Evolutionary conservation across 2,113 vertebrate genomes (phyloP).

Genomic region (Himantopus leucocephalus): DNA sequence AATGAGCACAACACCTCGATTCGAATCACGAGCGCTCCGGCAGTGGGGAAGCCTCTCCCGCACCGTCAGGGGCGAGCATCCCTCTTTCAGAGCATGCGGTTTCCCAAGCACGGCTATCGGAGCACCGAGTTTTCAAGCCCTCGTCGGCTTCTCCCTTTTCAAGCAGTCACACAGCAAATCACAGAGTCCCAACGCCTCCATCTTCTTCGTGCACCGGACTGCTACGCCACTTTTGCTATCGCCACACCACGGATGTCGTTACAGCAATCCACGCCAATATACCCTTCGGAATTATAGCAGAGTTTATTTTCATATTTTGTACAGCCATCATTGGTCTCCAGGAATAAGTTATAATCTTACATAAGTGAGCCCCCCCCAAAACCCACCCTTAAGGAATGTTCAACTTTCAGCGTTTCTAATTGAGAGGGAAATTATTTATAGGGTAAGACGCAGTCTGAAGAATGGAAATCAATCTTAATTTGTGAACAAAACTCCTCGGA

Average conservation of each 20-base stretch:
- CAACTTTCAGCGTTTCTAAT: slow-evolving; percentile 20
- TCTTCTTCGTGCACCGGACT: neutral
- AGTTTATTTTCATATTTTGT: slow-evolving; percentile 68
- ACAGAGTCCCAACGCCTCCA: neutral
- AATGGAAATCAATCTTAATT: slow-evolving; percentile 15
- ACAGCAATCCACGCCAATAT: neutral
- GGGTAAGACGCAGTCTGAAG: neutral
- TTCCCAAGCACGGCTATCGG: too few species aligned
- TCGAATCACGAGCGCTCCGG: neutral
- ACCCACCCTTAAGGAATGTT: slow-evolving; percentile 63
- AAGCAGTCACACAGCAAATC: too few species aligned
- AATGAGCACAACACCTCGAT: neutral
- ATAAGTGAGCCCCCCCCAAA: slow-evolving; percentile 42
- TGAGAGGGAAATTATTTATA: slow-evolving; percentile 5
- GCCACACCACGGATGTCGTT: neutral
- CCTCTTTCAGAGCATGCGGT: too few species aligned
- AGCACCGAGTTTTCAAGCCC: too few species aligned
- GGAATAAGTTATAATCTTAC: slow-evolving; percentile 66
- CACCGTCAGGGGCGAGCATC: too few species aligned
- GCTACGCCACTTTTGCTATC: neutral
- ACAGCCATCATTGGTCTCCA: slow-evolving; percentile 67
- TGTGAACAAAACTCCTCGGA: slow-evolving; percentile 8
- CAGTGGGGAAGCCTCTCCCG: neutral
- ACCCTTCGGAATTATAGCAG: slow-evolving; percentile 35
- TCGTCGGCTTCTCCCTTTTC: too few species aligned